Evolutionary conservation across 2,113 vertebrate genomes (phyloP).

Genomic region (Archocentrus centrarchus): DNA sequence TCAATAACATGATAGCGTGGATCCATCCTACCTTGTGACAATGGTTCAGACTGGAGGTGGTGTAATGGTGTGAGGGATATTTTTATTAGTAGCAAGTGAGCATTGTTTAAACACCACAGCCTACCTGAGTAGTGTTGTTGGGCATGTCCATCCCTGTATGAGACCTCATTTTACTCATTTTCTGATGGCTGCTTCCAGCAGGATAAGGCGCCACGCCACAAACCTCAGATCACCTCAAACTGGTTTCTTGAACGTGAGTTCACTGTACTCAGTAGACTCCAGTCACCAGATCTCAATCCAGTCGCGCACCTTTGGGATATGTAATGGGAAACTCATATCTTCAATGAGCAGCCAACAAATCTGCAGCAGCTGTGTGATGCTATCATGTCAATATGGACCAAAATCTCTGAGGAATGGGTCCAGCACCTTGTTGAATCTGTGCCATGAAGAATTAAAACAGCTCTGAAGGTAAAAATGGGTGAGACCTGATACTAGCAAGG

Average conservation of each 20-base stretch:
- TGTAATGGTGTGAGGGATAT: background rate
- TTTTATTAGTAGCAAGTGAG: background rate
- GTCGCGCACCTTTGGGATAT: too few species aligned
- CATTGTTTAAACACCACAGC: background rate
- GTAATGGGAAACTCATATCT: too few species aligned
- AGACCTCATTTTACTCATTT: rapidly evolving
- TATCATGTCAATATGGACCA: too few species aligned
- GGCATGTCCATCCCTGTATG: background rate
- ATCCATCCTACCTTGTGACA: background rate
- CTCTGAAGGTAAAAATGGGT: background rate
- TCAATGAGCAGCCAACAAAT: too few species aligned
- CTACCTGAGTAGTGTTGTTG: background rate
- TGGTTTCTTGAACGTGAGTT: background rate
- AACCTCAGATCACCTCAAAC: background rate
- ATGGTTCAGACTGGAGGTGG: background rate
- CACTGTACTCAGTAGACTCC: background rate
- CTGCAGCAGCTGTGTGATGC: too few species aligned
- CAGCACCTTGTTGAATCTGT: too few species aligned
- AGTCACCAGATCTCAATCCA: background rate
- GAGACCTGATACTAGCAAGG: background rate
- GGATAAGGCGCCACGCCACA: background rate
- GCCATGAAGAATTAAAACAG: background rate
- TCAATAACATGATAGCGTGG: background rate
- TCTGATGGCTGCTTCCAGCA: background rate
- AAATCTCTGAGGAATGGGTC: too few species aligned